Percentiles rank a stretch among this genome's conserved stretches.
Evolutionary conservation across 2,888 invertebrate species (phyloP).

Genomic region (Troides oblongomaculatus): DNA sequence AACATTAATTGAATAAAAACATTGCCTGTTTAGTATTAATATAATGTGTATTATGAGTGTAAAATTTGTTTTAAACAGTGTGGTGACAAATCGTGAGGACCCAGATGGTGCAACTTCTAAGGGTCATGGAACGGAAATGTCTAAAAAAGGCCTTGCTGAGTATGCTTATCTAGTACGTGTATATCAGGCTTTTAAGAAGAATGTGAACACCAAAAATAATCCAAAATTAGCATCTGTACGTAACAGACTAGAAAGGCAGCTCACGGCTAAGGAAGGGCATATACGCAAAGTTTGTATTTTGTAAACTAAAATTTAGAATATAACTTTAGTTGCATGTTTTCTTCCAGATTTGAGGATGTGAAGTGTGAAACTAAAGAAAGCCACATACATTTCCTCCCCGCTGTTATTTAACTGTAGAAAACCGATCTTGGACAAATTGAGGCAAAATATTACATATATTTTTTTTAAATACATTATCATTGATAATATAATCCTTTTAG

Average conservation of each 20-base stretch:
- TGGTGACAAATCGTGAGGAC: constrained; percentile 55
- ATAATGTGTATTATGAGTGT: background rate
- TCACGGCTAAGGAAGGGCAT: constrained; percentile 55
- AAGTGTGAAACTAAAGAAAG: constrained; percentile 1
- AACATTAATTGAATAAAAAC: too few relatives aligned
- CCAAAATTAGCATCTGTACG: constrained; percentile 52
- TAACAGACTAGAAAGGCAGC: constrained; percentile 51
- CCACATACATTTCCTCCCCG: background rate
- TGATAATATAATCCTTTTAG: too few relatives aligned
- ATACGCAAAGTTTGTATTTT: constrained; percentile 52
- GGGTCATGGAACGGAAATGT: constrained; percentile 50
- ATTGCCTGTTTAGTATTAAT: background rate
- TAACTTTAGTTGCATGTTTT: background rate
- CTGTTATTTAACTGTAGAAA: too few relatives aligned
- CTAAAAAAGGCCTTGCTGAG: constrained; percentile 60
- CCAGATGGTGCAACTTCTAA: constrained; percentile 60
- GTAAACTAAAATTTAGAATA: background rate
- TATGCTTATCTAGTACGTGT: constrained; percentile 62
- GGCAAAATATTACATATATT: too few relatives aligned
- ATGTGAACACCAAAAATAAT: constrained; percentile 47
- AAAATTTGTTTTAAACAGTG: constrained; percentile 49
- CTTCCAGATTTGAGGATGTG: background rate
- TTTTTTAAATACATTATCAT: too few relatives aligned
- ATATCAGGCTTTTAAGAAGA: constrained; percentile 56
- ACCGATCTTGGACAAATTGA: too few relatives aligned